Base-by-base conservation (phyloP, 2,797 vertebrate genomes). In the Apodemus agrarius region DNA sequence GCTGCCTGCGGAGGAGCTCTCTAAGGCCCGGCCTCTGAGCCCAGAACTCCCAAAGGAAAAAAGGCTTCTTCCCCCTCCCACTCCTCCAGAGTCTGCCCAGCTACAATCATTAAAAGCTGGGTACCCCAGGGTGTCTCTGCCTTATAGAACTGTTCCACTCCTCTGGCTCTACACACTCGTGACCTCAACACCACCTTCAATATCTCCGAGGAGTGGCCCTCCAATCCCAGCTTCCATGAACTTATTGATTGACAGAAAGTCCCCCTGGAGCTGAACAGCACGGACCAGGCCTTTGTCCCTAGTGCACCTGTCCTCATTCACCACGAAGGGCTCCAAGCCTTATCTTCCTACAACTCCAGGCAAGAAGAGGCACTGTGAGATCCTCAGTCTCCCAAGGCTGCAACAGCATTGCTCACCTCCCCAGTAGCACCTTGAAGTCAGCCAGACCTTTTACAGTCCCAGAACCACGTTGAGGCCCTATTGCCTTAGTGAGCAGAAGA, bases 151-250 rank as follows among this genome's bases (percentile, higher is more conserved):
- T 75, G 83, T 34, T 93, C 93, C 1, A 81, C 81, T 12, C 91
- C 88, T 0, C 31, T 96, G 3, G 79, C 76, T 8, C 34, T 40
- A 0, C 80, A 93, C 0, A 0, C 22, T 37, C 79, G 1, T 0
- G 59, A 94, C 83, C 97, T 98, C 86, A 98, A 98, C 0, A 6
- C 61, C 65, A 98, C 98, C 0, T 98, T 98, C 0, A 98, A 98
- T 21, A 19, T 98, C 37, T 95, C 95, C 0, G n/a, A 97, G 76
- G 90, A 74, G 1, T 0, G 61, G 0, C 31, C 65, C 0, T 26
- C 24, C 7, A 52, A 88, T 52, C 8, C 37, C 24, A 59, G 6
- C 67, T 31, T 52, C 26, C 40, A 65, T 0, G 57, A 52, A 1
- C 26, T 75, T 0, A 0, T 34, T 0, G 14, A 0, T 72, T 96